A percentile compares a stretch with the other conserved stretches of the same genome.
Conservation (phyloP, 2,888 invertebrate species). For the Azorinus chamasolen region DNA sequence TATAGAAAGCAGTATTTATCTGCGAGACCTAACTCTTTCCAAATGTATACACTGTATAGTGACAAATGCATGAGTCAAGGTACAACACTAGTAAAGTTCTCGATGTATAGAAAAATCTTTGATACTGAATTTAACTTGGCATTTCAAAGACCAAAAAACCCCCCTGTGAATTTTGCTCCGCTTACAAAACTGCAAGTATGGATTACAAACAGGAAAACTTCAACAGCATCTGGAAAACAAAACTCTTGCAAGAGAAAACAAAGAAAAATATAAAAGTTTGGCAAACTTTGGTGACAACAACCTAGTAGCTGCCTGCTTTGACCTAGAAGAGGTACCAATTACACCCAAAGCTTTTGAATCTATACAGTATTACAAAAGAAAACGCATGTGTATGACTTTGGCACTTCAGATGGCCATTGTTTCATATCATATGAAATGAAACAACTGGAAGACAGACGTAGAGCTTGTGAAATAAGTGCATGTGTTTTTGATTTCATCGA, state of each 20-base stretch:
- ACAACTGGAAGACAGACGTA: slow-evolving; percentile 21
- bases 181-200: slow-evolving; percentile 13
- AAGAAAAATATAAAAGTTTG: slow-evolving; percentile 20
- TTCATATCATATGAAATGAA: slow-evolving; percentile 39
- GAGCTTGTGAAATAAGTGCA: slow-evolving; percentile 27
- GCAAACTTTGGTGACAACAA: slow-evolving; percentile 2
- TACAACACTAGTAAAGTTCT: slow-evolving; percentile 14
- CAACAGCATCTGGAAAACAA: slow-evolving; percentile 14
- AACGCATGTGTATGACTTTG: slow-evolving; percentile 29
- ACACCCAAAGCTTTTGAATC: slow-evolving; percentile 43
- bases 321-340: slow-evolving; percentile 42
- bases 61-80: slow-evolving; percentile 19
- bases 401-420: slow-evolving; percentile 17
- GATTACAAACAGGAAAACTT: slow-evolving; percentile 2
- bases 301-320: slow-evolving; percentile 32
- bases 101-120: slow-evolving; percentile 35
- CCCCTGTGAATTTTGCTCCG: slow-evolving; percentile 37
- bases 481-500: slow-evolving; percentile 9
- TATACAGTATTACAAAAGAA: slow-evolving; percentile 38
- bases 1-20: slow-evolving; percentile 30
- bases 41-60: slow-evolving; percentile 40
- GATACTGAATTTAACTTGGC: slow-evolving; percentile 40
- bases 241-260: slow-evolving; percentile 13
- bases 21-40: slow-evolving; percentile 12
- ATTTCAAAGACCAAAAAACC: slow-evolving; percentile 45